Base-by-base conservation (phyloP, 1,140 invertebrate species). In the Leguminivora glycinivorella region DNA sequence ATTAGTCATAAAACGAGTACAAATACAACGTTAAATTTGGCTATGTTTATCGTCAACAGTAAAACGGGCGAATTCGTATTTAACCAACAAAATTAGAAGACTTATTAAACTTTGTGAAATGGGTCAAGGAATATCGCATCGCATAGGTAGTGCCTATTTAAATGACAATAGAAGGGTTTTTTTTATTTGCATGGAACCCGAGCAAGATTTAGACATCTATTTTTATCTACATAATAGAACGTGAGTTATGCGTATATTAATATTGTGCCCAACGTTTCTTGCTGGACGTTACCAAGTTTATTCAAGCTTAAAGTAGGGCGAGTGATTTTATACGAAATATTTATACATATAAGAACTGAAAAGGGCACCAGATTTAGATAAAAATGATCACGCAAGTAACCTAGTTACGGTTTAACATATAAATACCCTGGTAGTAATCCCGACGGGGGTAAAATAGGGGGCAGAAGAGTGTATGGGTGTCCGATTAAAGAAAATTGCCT, bases 21-120 rank as follows among this genome's bases (percentile, higher is more conserved):
- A 25, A 72, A 73, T 69, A 76, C 70, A 74, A 66, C 29, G 67
- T 47, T 47, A 74, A 56, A 72, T 74, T 74, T 56, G 58, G 29
- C 58, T 56, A 67, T 52, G 14, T 72, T 56, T 69, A 71, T 76
- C 67, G 60, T 40, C 17, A 70, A 70, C 69, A 22, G 52, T 70
- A 70, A 73, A 70, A 70, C 67, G 43, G 26, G 34, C 6, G 25
- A 17, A 24, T 63, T 63, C 19, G 47, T 52, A 22, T 63, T 34
- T 31, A 26, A 63, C 14, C n/a, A 31, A 9, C 14, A 63, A 29
- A 31, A 29, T 63, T 60, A 60, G 14, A 25, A 12, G 19, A 38
- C 34, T 38, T 38, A 38, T 34, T 25, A 25, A 4, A 22, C 12
- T 26, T n/a, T 25, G 56, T 60, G 26, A 60, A 29, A 26, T 24